Conservation (phyloP, 1,140 invertebrate genomes). For the Drosophila melanogaster region Release_6_plus_ISO1_MT NT_033779.5:21658501-21659000, state of each 20-base stretch:
- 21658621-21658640: too few relatives aligned
- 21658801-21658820: constrained; percentile 64
- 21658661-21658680: too few relatives aligned
- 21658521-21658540: too few relatives aligned
- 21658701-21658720: too few relatives aligned
- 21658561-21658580: too few relatives aligned
- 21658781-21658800: constrained; percentile 62
- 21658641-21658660: too few relatives aligned
- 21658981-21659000: constrained; percentile 3
- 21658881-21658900: neutral
- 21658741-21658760: constrained; percentile 33
- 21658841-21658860: constrained; percentile 67
- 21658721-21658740: constrained; percentile 2
- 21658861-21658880: neutral
- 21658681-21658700: too few relatives aligned
- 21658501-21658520: too few relatives aligned
- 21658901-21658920: constrained; percentile 20
- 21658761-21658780: constrained; percentile 42
- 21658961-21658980: constrained; percentile 38
- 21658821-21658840: constrained; percentile 64
- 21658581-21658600: too few relatives aligned
- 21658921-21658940: constrained; percentile 34
- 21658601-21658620: too few relatives aligned
- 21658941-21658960: constrained; percentile 25
- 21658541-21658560: too few relatives aligned